These are phyloP conservation scores for Cynopterus brachyotis DNA, from an alignment of 2,113 vertebrate genomes.

Conservation along the genomic window DNA sequence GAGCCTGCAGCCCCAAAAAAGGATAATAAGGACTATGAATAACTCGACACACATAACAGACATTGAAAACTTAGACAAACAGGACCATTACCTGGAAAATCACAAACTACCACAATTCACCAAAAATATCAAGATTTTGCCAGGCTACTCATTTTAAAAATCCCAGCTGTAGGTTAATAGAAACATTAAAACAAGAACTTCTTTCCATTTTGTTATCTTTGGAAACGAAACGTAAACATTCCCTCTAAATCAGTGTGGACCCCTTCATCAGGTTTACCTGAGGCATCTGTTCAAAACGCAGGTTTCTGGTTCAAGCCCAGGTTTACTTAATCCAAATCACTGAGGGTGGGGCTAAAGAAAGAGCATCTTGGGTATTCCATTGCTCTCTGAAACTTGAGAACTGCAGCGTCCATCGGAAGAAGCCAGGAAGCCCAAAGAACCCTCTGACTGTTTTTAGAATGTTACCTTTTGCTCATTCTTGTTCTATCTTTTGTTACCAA, in stretches of 20 bases:
- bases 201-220: background rate
- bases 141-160: background rate
- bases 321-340: background rate
- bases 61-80: background rate
- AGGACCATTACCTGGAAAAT: background rate
- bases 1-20: background rate
- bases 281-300: background rate
- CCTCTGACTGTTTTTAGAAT: background rate
- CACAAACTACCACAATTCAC: background rate
- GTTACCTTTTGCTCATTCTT: background rate
- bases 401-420: background rate
- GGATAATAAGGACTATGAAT: background rate
- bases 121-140: background rate
- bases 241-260: background rate
- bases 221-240: background rate
- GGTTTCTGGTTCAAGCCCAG: background rate
- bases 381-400: background rate
- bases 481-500: background rate
- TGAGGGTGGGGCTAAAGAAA: background rate
- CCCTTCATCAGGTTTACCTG: background rate
- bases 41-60: background rate
- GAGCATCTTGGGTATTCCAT: background rate
- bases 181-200: background rate
- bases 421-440: background rate
- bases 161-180: background rate